Evolutionary conservation across 2,113 vertebrate genomes (phyloP), one percentile per base, ranked within the genome.

Genomic region (Ovibos moschatus): DNA sequence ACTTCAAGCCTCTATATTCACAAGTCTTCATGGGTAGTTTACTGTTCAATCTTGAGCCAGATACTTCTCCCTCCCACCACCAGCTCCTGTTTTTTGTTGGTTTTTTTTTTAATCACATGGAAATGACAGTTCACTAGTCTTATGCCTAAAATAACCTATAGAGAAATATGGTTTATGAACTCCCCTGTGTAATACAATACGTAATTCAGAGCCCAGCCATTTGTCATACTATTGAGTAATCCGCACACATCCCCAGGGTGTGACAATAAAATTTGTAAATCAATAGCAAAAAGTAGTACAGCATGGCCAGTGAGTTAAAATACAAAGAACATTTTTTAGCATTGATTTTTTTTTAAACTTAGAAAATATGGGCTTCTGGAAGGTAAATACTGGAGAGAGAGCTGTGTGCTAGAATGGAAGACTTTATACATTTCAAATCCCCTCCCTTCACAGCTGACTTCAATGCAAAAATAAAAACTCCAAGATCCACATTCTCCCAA

Each of bases 401-500:
- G 60, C 55, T 95, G 78, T 74, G 43, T 84, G 85, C 71, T 33
- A 43, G 89, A 97, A 98, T 81, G 92, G 71, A 97, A 98, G 96
- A 92, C 53, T 51, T 82, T 87, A 97, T 97, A 87, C 94, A 89
- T 96, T 81, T 85, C 51, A 97, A 97, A 97, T 79, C 86, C 55
- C 92, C 79, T 45, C 83, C 79, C 97, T 97, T 85, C 82, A 98
- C 90, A 99, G 97, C 91, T 98, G 87, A 98, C 96, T 98, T 98
- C 98, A 98, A 91, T 96, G 92, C 64, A 98, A 98, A 98, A 98
- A 98, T 95, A 98, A 98, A 98, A 99, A 98, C 81, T 97, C 87
- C 96, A 98, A 98, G 96, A 97, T 89, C 97, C 98, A 98, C 96
- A 98, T 98, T 98, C 94, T 98, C 98, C 97, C 98, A 98, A 95